Base-by-base conservation (phyloP, 2,888 invertebrate genomes). In the Cremastobaeus sp. region DNA sequence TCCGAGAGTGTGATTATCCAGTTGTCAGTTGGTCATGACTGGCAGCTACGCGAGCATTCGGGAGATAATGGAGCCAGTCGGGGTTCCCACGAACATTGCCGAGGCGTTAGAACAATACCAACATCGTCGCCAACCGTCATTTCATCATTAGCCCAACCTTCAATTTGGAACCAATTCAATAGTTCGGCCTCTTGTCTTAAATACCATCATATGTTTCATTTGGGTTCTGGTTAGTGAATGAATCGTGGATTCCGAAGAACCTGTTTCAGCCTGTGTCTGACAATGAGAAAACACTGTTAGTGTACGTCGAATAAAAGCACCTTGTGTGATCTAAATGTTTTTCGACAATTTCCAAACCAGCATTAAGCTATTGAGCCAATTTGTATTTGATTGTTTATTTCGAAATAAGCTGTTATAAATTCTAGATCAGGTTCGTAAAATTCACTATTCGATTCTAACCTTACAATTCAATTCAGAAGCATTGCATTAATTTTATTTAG, bases 181-280 rank as follows among this genome's bases (percentile, higher is more conserved):
- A 76, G 74, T 74, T 76, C 70, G 69, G 70, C 74, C 79, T 78
- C 78, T 78, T 79, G 81, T 82, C 83, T 82, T 83, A 83, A 86
- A 84, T 84, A 80, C 84, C 85, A 86, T 86, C 85, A 85, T 85
- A 84, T 78, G 81, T 86, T 85, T 84, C 85, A 83, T 79, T 83
- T 79, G 80, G 80, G 83, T 83, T 81, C 79, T 80, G 79, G 74
- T 80, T 80, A 79, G 69, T 82, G 84, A 82, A 84, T 85, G 84
- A 86, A 83, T 84, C 80, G 84, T 84, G 80, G 82, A 84, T 86
- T 86, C 85, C 83, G 78, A 77, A 83, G 83, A 84, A 84, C 84
- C 84, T 81, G 83, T 81, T 83, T 76, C 79, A 70, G 54, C 59
- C 62, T 65, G 75, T 59, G 47, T 45, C 62, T 70, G 52, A 74